Base-by-base conservation (phyloP, 2,888 invertebrate genomes). In the Trachelus iudaicus region DNA sequence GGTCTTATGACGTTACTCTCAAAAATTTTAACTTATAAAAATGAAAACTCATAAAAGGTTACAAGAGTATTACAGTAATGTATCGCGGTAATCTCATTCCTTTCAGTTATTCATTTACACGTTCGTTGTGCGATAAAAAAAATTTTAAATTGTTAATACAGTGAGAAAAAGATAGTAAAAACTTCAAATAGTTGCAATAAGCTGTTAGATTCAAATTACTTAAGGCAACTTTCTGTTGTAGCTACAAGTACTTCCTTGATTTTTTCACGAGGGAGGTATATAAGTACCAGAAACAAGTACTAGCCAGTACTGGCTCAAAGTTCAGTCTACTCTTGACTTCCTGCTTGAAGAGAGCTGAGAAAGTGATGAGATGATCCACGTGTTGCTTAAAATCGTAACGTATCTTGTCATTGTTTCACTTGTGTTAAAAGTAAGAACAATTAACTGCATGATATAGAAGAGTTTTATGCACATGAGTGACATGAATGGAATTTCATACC, bases 231-330 rank as follows among this genome's bases (percentile, higher is more conserved):
- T 90, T 40, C 87, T 77, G 56, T 89, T 86, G 82, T 91, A 91
- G 79, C 92, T 91, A 76, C 87, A 82, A 75, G 89, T 82, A 6
- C 80, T 77, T 76, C 81, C 83, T 34, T 75, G 56, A 74, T 80
- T 82, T 78, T 86, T 86, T 79, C 93, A 89, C 81, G 92, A 93
- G 34, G 92, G 91, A 1, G 95, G 95, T 68, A 95, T 88, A 89
- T 68, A 95, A 88, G 89, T 94, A 95, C 95, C 95, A 95, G 89
- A 95, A 95, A 86, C 95, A 35, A 35, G 12, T 35, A 35, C 35
- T 12, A 35, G 35, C 35, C 12, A 35, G 35, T 35, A 35, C 35
- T 35, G 12, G 12, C 12, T 35, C 12, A 85, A 93, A 93, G 68
- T 90, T 90, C 3, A 87, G 83, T 78, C 92, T 86, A 69, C 87